These are phyloP conservation scores for Drosophila ficusphila DNA, from an alignment of 1,140 invertebrate species.

Conservation along the genomic window DNA sequence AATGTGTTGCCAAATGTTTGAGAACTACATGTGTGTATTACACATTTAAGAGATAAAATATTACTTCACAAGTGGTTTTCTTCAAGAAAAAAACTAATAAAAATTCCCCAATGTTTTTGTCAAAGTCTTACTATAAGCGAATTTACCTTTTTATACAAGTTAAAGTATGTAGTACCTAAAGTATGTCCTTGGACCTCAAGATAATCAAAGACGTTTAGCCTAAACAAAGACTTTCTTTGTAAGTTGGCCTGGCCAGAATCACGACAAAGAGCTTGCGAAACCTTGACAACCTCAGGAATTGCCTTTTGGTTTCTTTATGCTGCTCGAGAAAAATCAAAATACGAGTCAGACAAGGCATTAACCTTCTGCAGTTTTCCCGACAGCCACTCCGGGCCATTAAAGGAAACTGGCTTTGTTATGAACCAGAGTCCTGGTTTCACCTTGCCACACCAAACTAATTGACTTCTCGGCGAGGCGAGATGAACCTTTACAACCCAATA, in stretches of 20 bases:
- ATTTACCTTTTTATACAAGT: too few relatives aligned
- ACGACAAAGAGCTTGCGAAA: slow-evolving; percentile 1
- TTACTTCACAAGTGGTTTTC: too few relatives aligned
- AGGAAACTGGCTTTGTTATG: slow-evolving; percentile 10
- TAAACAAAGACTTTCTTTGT: neutral
- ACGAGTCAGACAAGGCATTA: slow-evolving; percentile 16
- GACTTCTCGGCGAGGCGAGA: slow-evolving; percentile 63
- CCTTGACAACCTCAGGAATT: slow-evolving; percentile 5
- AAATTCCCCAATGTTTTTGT: too few relatives aligned
- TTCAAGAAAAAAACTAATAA: too few relatives aligned
- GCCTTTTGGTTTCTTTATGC: neutral
- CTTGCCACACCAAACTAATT: slow-evolving; percentile 67
- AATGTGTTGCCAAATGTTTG: neutral
- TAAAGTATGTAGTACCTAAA: too few relatives aligned
- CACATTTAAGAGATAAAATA: too few relatives aligned
- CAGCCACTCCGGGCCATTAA: slow-evolving; percentile 7
- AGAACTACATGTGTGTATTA: too few relatives aligned
- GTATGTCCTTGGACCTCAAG: neutral
- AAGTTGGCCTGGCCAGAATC: neutral
- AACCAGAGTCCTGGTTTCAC: slow-evolving; percentile 11
- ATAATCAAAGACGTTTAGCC: neutral
- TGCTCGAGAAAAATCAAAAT: slow-evolving; percentile 3
- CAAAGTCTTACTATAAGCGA: too few relatives aligned
- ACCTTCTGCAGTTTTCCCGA: slow-evolving; percentile 2
- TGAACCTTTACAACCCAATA: slow-evolving; percentile 72